Conservation (phyloP, 92 coral and sea anemone genomes). For the Zoanthus sansibaricus region DNA sequence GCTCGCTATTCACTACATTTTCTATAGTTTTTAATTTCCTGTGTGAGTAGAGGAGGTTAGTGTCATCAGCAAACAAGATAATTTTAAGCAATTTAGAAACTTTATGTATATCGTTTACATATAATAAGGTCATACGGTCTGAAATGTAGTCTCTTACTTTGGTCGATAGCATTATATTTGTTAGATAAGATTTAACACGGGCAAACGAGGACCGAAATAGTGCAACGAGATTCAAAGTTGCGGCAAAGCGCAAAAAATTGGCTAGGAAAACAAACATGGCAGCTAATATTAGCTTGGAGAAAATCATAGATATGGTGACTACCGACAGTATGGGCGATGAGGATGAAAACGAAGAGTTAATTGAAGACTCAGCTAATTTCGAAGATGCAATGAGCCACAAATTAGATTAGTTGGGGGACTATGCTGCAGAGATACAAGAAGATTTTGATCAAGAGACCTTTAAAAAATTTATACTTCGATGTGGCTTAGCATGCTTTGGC, state of each 20-base stretch:
- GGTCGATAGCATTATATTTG: no score
- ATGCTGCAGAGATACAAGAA: not conserved
- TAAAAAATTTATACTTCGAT: not conserved
- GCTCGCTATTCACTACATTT: no score
- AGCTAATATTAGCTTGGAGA: not conserved
- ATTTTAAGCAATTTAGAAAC: no score
- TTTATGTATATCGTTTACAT: no score
- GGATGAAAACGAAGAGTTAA: not conserved
- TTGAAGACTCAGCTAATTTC: not conserved
- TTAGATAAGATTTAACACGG: slow-evolving; percentile 26
- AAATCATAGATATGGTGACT: not conserved
- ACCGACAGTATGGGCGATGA: not conserved
- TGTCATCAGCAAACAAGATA: no score
- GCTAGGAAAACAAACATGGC: not conserved
- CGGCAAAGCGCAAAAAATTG: not conserved
- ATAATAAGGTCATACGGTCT: no score
- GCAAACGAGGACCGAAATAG: slow-evolving; percentile 44
- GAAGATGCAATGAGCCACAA: not conserved
- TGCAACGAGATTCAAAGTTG: slow-evolving; percentile 51
- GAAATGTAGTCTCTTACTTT: no score
- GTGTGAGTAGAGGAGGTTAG: no score
- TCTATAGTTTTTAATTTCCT: no score
- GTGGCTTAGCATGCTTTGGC: not conserved
- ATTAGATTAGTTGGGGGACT: not conserved
- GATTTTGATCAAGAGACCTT: not conserved